Base-by-base conservation (phyloP, 2,113 vertebrate genomes). In the Apodemus sylvaticus region DNA sequence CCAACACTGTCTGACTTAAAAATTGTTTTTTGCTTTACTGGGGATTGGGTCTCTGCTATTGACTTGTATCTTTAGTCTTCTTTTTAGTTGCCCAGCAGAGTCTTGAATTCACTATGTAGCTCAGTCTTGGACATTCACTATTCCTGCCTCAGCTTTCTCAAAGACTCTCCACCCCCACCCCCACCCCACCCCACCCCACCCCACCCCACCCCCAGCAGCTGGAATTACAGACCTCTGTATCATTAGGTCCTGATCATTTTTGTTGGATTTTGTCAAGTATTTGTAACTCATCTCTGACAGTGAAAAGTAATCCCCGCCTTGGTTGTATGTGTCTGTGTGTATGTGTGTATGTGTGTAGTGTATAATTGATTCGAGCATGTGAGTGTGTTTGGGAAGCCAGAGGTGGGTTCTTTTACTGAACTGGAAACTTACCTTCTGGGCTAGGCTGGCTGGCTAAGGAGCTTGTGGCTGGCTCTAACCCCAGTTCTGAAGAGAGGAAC, bases 231-330 rank as follows among this genome's bases (percentile, higher is more conserved):
- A 51, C 17, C 9, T 68, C 45, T 85, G 79, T 62, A 42, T 62
- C 62, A 70, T 66, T 34, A 70, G 34, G 34, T 3, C 31, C 34
- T 86, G 62, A 9, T 86, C 6, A 34, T 70, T 68, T 31, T 70
- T 68, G 39, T 66, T 66, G 64, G 31, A 45, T n/a, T 31, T 87
- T 95, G 70, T 39, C 78, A 48, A 19, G 14, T 83, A 64, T 60
- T 82, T 95, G 39, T 94, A 94, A 85, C 3, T 93, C 79, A 94
- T 85, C 17, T 78, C 42, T 86, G 36, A 83, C 6, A 51, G n/a
- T 81, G 82, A 83, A 62, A 91, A 79, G 16, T 94, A 83, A 26
- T 77, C 3, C 4, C 64, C 64, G 1, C 92, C 93, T 88, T n/a
- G n/a, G 5, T 71, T 64, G 31, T 73, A 19, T 73, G 71, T 91